Percentiles rank a stretch among this genome's conserved stretches.
Evolutionary conservation across 1,140 invertebrate genomes (phyloP).

Genomic region (Aphelinus atriplicis): DNA sequence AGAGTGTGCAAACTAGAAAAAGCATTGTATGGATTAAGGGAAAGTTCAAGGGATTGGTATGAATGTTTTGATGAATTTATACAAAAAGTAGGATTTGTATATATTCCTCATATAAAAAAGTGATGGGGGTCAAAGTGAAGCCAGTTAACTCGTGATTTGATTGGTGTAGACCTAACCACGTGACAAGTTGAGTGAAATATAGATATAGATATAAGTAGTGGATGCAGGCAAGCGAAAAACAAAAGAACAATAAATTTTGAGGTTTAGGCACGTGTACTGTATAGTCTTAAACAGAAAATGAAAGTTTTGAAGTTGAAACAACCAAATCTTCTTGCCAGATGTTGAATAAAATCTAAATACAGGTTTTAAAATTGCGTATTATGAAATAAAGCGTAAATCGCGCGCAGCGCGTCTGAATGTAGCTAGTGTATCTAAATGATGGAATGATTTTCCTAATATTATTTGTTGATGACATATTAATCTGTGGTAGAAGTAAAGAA

Average conservation of each 20-base stretch:
- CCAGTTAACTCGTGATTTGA: too few species aligned
- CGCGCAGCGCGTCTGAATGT: not conserved
- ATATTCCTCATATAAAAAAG: not conserved
- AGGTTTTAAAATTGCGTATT: too few species aligned
- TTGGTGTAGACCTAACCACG: too few species aligned
- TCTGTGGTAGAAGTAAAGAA: slow-evolving; percentile 3
- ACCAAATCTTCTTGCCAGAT: not conserved
- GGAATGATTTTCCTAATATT: not conserved
- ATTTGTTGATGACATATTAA: slow-evolving; percentile 7
- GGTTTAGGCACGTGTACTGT: too few species aligned
- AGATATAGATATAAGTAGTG: too few species aligned
- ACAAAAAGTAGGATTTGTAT: slow-evolving; percentile 30
- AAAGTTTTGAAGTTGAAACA: too few species aligned
- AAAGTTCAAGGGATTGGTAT: slow-evolving; percentile 49
- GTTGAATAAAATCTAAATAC: too few species aligned
- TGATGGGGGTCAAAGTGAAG: slow-evolving; percentile 17
- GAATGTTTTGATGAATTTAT: slow-evolving; percentile 41
- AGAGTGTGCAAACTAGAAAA: slow-evolving; percentile 47
- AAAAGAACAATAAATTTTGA: too few species aligned
- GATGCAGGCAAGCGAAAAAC: too few species aligned
- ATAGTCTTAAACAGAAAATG: too few species aligned
- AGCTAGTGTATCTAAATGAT: not conserved
- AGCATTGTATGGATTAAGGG: slow-evolving; percentile 52
- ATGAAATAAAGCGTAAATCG: too few species aligned
- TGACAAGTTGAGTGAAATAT: too few species aligned